Evolutionary conservation across 2,113 vertebrate species (phyloP), one percentile per base, ranked within the genome.

Genomic region (Onychostoma macrolepis): DNA sequence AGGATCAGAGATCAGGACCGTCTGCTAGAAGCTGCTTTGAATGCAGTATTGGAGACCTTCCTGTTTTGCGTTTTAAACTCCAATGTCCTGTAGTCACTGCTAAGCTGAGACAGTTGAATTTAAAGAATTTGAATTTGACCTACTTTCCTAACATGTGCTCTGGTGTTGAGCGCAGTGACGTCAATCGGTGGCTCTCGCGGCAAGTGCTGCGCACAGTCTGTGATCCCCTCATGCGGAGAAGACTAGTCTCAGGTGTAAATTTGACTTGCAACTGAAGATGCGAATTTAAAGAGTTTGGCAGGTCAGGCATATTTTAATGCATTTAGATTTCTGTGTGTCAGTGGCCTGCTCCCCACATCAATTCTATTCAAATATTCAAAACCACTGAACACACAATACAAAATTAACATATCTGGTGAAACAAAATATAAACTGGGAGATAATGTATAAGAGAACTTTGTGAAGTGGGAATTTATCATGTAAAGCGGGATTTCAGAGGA

Each of bases 71-170:
- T 76, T 72, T 63, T 30, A 43, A 45, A 63, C 19, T 24, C 17
- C 7, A 45, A 67, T 72, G 77, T 86, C 76, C 65, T 48, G 13
- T 56, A 72, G 85, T 86, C 76, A 80, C 45, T 41, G 76, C 58
- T 82, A 61, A 87, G 28, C 67, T 71, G 50, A 87, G 43, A 67
- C 5, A 9, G 72, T 41, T 30, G 43, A 67, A 56, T 80, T 77
- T 79, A 36, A 86, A 74, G 63, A 82, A 56, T 84, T 33, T 79
- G 72, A 85, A 83, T 71, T 28, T 87, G 88, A 82, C 88, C 83
- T 89, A 88, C 71, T 85, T 88, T 85, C 76, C 53, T 41, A 15
- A 53, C 43, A 41, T 82, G 38, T 65, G 24, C 53, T 86, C 17
- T 74, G 67, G 53, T 38, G 78, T 65, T 45, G 33, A 77, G 53